These are phyloP conservation scores for Sesamia nonagrioides DNA, from an alignment of 1,140 invertebrate species.

Conservation along the genomic window DNA sequence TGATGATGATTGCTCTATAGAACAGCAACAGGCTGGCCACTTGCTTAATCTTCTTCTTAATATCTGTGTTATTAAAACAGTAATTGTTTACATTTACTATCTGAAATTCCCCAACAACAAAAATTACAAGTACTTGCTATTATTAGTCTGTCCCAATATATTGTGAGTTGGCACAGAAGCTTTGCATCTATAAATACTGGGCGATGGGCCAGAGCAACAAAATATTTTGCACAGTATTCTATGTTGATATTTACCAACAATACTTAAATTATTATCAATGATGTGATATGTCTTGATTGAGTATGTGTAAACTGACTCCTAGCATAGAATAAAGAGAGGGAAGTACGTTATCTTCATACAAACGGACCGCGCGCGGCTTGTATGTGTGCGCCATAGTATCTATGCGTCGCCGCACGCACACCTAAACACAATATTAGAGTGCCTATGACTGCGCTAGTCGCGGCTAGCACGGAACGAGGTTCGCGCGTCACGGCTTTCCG, in stretches of 20 bases:
- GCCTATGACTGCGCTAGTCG: too few species aligned
- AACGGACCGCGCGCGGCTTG: too few species aligned
- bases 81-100: slow-evolving; percentile 2
- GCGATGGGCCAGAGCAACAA: slow-evolving; percentile 33
- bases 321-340: too few species aligned
- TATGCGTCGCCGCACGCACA: too few species aligned
- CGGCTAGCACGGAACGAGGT: too few species aligned
- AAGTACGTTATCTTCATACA: too few species aligned
- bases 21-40: too few species aligned
- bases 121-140: slow-evolving; percentile 56
- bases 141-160: slow-evolving; percentile 56
- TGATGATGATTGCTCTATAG: too few species aligned
- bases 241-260: slow-evolving; percentile 45
- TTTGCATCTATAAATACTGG: slow-evolving; percentile 27
- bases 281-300: slow-evolving; percentile 21
- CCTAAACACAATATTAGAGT: too few species aligned
- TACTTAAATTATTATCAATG: slow-evolving; percentile 15
- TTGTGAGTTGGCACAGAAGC: slow-evolving; percentile 60
- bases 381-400: too few species aligned
- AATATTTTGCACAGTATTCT: slow-evolving; percentile 8
- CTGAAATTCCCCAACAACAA: slow-evolving; percentile 32
- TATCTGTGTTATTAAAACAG: neutral
- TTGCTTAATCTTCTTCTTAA: neutral
- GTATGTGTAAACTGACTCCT: slow-evolving; percentile 7
- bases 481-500: too few species aligned